These are phyloP conservation scores for Holothuria leucospilota DNA, from an alignment of 53 echinoderm and acorn worm species.

Conservation along the genomic window DNA sequence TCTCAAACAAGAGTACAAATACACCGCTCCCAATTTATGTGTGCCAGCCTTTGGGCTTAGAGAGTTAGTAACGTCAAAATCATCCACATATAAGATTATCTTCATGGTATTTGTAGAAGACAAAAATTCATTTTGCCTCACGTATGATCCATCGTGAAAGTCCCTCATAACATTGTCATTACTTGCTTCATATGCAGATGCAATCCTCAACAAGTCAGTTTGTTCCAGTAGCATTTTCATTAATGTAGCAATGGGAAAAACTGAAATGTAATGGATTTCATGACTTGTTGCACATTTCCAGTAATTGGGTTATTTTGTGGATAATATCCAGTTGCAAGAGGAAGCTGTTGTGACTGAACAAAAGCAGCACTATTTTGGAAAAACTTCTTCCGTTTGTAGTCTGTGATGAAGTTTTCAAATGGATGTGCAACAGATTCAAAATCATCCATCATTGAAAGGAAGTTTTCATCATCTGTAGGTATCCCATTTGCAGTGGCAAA, in stretches of 20 bases:
- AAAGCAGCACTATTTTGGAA: slow-evolving; percentile 41
- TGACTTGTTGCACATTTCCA: slow-evolving; percentile 60
- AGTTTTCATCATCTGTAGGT: slow-evolving; percentile 36
- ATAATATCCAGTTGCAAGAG: slow-evolving; percentile 59
- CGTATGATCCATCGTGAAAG: slow-evolving; percentile 57
- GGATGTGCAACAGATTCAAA: slow-evolving; percentile 53
- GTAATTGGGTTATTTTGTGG: slow-evolving; percentile 50
- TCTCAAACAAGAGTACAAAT: slow-evolving; percentile 54
- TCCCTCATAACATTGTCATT: slow-evolving; percentile 45
- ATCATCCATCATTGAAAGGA: slow-evolving; percentile 39
- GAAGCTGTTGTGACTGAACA: slow-evolving; percentile 49
- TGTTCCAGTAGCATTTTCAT: slow-evolving; percentile 50
- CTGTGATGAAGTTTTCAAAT: slow-evolving; percentile 57
- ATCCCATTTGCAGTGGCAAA: slow-evolving; percentile 62
- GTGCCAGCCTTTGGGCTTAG: slow-evolving; percentile 58
- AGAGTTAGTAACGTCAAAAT: slow-evolving; percentile 33
- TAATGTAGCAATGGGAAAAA: slow-evolving; percentile 50
- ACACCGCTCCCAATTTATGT: slow-evolving; percentile 60
- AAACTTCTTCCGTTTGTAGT: slow-evolving; percentile 60
- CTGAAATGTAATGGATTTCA: slow-evolving; percentile 57
- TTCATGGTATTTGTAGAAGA: slow-evolving; percentile 44
- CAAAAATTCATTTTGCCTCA: slow-evolving; percentile 31
- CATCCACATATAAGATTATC: slow-evolving; percentile 27
- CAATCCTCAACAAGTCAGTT: slow-evolving; percentile 54
- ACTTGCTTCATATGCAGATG: slow-evolving; percentile 38